Base-by-base conservation (phyloP, 2,113 vertebrate species). In the Calypte anna region DNA sequence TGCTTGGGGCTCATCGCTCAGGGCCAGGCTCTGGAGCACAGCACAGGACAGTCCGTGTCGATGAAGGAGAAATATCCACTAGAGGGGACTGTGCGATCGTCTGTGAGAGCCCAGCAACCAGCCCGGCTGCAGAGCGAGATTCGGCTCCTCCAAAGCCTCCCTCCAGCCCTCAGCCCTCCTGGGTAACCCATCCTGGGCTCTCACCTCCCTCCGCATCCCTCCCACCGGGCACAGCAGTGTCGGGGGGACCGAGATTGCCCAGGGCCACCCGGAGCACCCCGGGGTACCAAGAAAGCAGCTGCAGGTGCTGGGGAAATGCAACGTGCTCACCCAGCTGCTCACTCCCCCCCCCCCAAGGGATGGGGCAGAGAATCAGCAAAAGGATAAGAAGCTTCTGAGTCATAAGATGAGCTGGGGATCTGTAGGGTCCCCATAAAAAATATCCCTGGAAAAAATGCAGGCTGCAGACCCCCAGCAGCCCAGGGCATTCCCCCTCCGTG, bases 61-160 rank as follows among this genome's bases (percentile, higher is more conserved):
- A 53, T 67, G 80, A 58, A 5, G 67, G 40, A 67, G 79, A 75
- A 93, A 77, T 23, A 88, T 93, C 96, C 96, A 86, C 96, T 96
- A 96, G 96, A 91, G 96, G 95, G 95, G 91, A 96, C 96, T 96
- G 57, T 96, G 76, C 1, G 93, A 96, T 44, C 90, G 79, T 7
- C 8, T 51, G 91, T 91, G 68, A 69, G 43, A 5, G 1, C 2
- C 10, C 12, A 14, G 31, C 75, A 36, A 69, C 91, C 57, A 57
- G 68, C 36, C 48, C 1, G 17, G 62, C 79, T 0, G 57, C 77
- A 13, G 78, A 22, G 87, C 62, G 2, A 58, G 5, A 4, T 46
- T 9, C 3, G 3, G 40, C 85, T 81, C 46, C 48, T 30, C 31
- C 4, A 4, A n/a, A 25, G 5, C 4, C 82, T 68, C 5, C 25